Evolutionary conservation across 2,888 invertebrate species (phyloP), one percentile per base, ranked within the genome.

Genomic region (Rhimphoctona megacephalus): DNA sequence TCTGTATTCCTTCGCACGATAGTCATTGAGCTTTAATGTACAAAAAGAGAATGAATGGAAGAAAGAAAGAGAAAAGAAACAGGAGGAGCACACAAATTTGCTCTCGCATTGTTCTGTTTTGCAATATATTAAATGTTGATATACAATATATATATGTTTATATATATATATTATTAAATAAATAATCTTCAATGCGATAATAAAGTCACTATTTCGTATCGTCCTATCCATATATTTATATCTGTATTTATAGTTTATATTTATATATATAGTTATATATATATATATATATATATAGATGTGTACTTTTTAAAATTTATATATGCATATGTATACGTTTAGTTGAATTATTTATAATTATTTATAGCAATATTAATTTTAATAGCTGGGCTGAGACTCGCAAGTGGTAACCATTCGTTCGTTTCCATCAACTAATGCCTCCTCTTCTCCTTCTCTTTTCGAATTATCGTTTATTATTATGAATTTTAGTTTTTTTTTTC

Each of bases 121-220:
- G 77, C 84, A 86, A 88, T 88, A 82, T 85, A 85, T 85, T 82
- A 87, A 79, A 49, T 85, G 61, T 83, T 46, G 83, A 81, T 81
- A 87, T 89, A 89, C 89, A 83, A 87, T 88, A 90, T 90, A 89
- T 39, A 67, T 67, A 67, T 39, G n/a, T 67, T n/a, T 90, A 90
- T 54, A 73, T 72, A 46, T 72, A 73, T 54, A 46, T 91, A 91
- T 92, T 92, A 92, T 93, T 93, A 93, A 94, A 94, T 94, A 94
- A 94, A 94, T 94, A 94, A 94, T 94, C 93, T 93, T 92, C 91
- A 93, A 94, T 93, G 92, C 91, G 90, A 93, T 94, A 93, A 94
- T 94, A 94, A 94, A 93, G 92, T 92, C 88, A 89, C 90, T 89
- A 91, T 90, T 88, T 91, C 90, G 91, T 87, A 85, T 89, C 87